A percentile compares a stretch with the other conserved stretches of the same genome.
phyloP scores from a whole-genome alignment of 2,888 invertebrate genomes.

The Rhagium mordax region DNA sequence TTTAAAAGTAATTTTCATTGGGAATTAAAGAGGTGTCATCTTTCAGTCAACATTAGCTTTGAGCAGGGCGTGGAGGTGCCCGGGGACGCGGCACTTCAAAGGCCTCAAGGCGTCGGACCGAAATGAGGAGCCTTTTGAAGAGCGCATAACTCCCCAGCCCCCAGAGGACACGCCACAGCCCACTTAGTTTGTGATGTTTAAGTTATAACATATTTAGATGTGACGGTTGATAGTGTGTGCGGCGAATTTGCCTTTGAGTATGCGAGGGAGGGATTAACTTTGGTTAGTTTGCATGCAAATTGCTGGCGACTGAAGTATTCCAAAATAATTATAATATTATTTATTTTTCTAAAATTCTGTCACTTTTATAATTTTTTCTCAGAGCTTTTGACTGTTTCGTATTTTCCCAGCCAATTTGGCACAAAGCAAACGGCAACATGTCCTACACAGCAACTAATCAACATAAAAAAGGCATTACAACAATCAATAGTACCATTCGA shows the following conservation, averaged over 20 bases:
- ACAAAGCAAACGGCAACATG: background rate
- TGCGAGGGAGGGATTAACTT: conserved; percentile 45
- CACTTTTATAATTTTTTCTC: background rate
- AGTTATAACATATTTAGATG: conserved; percentile 63
- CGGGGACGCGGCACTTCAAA: conserved; percentile 62
- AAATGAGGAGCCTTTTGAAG: conserved; percentile 55
- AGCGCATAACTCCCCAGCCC: conserved; percentile 31
- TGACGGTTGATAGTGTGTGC: conserved; percentile 46
- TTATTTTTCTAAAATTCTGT: too few species aligned
- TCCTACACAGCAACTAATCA: conserved; percentile 14
- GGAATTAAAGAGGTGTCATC: conserved; percentile 69
- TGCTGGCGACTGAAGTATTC: conserved; percentile 19
- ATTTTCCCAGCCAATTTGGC: background rate
- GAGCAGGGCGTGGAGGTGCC: conserved; percentile 55
- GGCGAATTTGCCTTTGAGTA: conserved; percentile 44
- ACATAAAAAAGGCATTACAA: conserved; percentile 16
- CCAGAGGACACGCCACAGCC: conserved; percentile 48
- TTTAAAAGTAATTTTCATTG: conserved; percentile 68
- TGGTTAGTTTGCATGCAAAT: conserved; percentile 53
- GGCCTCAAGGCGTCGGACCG: conserved; percentile 66
- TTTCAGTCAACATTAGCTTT: conserved; percentile 66
- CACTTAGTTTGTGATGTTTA: conserved; percentile 63
- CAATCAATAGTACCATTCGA: conserved; percentile 21
- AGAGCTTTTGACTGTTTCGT: background rate
- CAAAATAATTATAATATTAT: conserved; percentile 8